Evolutionary conservation across 2,797 vertebrate species (phyloP).

Genomic region (Cottoperca gobio): DNA sequence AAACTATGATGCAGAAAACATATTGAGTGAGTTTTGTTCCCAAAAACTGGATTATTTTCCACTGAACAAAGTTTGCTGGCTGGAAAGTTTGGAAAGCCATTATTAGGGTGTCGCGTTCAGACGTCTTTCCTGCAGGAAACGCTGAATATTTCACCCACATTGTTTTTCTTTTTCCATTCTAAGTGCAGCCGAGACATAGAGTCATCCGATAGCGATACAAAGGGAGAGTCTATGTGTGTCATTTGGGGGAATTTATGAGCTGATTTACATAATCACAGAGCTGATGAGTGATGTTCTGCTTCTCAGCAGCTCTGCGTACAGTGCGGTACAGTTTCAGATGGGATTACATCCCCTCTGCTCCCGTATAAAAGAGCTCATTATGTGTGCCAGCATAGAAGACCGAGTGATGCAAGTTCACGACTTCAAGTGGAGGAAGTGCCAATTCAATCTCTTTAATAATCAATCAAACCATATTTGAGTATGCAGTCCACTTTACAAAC

Average conservation of each 20-base stretch:
- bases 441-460: not conserved
- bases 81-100: not conserved
- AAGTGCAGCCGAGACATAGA: not conserved
- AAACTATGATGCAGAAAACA: constrained; percentile 35
- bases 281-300: constrained; percentile 43
- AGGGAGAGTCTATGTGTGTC: constrained; percentile 23
- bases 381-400: constrained; percentile 10
- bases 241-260: constrained; percentile 59
- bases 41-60: not conserved
- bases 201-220: constrained; percentile 15
- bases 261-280: constrained; percentile 46
- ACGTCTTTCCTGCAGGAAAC: not conserved
- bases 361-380: constrained; percentile 33
- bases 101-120: not conserved
- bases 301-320: constrained; percentile 33
- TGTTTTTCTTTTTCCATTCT: constrained; percentile 10
- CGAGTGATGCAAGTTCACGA: not conserved
- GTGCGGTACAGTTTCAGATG: constrained; percentile 24
- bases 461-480: too few species aligned
- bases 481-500: too few species aligned
- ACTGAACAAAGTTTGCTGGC: not conserved
- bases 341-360: constrained; percentile 21
- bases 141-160: too few species aligned
- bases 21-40: constrained; percentile 16
- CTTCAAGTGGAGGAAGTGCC: not conserved